These are phyloP conservation scores for Drosophila hydei DNA, from an alignment of 1,140 invertebrate genomes.

Conservation along the genomic window DNA sequence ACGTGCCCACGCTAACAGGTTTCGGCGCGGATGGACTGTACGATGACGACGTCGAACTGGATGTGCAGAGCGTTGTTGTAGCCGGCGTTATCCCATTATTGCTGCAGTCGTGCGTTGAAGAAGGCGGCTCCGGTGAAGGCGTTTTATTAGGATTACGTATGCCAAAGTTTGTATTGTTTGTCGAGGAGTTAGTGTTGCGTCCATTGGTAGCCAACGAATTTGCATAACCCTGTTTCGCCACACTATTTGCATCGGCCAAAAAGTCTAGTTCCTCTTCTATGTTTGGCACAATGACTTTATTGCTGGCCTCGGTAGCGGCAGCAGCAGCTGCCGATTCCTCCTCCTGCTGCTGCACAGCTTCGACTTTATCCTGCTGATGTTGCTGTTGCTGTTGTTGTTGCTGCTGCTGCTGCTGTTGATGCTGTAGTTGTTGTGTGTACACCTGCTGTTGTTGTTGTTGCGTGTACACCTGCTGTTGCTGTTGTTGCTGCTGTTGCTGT, in stretches of 20 bases:
- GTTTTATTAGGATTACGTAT: constrained; percentile 80
- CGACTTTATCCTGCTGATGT: constrained; percentile 67
- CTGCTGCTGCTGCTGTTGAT: constrained; percentile 84
- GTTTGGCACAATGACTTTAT: constrained; percentile 93
- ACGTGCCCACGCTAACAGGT: constrained; percentile 85
- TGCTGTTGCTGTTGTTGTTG: constrained; percentile 85
- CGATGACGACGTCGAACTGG: constrained; percentile 17
- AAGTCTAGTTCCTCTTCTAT: constrained; percentile 93
- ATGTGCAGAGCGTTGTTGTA: constrained; percentile 16
- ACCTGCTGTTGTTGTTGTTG: constrained; percentile 76
- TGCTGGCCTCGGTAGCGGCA: constrained; percentile 86
- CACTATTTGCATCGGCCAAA: constrained; percentile 86
- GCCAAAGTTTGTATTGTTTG: constrained; percentile 79
- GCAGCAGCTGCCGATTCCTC: constrained; percentile 87
- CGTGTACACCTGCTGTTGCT: constrained; percentile 81
- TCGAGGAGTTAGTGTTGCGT: constrained; percentile 68
- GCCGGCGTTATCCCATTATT: constrained; percentile 53
- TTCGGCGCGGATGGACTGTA: constrained; percentile 76
- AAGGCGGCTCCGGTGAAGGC: constrained; percentile 67
- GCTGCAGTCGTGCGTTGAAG: constrained; percentile 52
- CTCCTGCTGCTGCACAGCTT: constrained; percentile 85
- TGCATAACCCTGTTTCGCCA: constrained; percentile 84
- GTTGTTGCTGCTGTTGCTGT: constrained; percentile 62
- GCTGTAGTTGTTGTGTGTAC: constrained; percentile 79
- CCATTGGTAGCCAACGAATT: constrained; percentile 84